Evolutionary conservation across 2,797 vertebrate species (phyloP).

Genomic region (Chaunax sp.): DNA sequence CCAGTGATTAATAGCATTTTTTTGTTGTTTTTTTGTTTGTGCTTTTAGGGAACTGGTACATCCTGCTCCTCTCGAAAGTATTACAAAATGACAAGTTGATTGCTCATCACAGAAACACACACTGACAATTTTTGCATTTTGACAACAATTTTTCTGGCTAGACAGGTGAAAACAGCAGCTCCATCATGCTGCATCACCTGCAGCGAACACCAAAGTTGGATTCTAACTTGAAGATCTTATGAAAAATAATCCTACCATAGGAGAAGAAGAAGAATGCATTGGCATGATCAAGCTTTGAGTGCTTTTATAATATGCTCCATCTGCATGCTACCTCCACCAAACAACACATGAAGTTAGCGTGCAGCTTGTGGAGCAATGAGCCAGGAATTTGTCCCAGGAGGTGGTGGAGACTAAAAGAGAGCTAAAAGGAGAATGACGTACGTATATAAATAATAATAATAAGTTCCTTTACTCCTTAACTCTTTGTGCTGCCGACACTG

Average conservation of each 20-base stretch:
- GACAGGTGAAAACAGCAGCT: neutral
- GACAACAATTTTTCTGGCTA: neutral
- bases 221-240: neutral
- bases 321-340: too few species aligned
- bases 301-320: too few species aligned
- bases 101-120: conserved; percentile 14
- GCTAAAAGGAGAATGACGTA: too few species aligned
- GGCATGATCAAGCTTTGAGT: neutral
- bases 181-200: neutral
- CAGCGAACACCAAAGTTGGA: neutral
- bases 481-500: too few species aligned
- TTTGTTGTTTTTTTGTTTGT: conserved; percentile 8
- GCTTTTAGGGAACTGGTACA: conserved; percentile 7
- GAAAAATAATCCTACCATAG: too few species aligned
- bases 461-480: too few species aligned
- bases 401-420: too few species aligned
- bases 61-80: neutral
- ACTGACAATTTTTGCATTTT: neutral
- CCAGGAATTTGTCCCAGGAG: too few species aligned
- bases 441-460: too few species aligned
- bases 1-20: conserved; percentile 16
- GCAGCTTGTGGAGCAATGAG: too few species aligned
- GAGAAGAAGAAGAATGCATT: too few species aligned
- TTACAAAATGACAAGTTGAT: neutral
- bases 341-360: too few species aligned